These are phyloP conservation scores for Euborellia annulipes DNA, from an alignment of 1,140 invertebrate species.

Conservation along the genomic window DNA sequence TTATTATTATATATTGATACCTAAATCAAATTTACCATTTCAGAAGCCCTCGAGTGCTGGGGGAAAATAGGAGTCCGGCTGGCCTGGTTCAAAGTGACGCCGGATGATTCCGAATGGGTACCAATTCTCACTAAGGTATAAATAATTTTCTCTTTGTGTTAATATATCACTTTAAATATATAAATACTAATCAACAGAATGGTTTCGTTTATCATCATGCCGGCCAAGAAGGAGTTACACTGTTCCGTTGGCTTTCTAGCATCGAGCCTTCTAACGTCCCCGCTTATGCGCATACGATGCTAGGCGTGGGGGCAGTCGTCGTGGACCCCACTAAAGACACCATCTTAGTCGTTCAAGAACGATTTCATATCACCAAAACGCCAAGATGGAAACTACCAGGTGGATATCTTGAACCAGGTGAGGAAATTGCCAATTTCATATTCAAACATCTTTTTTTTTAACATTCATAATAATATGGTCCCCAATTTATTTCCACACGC, in stretches of 20 bases:
- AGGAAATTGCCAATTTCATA: slow-evolving; percentile 6
- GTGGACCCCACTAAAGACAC: slow-evolving; percentile 51
- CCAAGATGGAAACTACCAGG: slow-evolving; percentile 79
- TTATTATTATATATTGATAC: no score
- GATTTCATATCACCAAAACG: slow-evolving; percentile 31
- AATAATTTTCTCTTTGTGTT: neutral
- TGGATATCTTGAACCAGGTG: slow-evolving; percentile 74
- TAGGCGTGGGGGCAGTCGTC: slow-evolving; percentile 77
- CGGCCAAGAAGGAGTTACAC: slow-evolving; percentile 53
- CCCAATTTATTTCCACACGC: no score
- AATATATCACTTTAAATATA: slow-evolving; percentile 1
- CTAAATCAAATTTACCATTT: no score
- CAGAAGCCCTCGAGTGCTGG: slow-evolving; percentile 62
- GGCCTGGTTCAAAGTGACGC: slow-evolving; percentile 68
- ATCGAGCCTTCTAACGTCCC: slow-evolving; percentile 52
- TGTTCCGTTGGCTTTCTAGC: slow-evolving; percentile 63
- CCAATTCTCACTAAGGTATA: slow-evolving; percentile 54
- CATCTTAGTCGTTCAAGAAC: slow-evolving; percentile 65
- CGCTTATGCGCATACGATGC: slow-evolving; percentile 64
- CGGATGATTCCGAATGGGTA: slow-evolving; percentile 54
- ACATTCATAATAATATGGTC: slow-evolving; percentile 4
- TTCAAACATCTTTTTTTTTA: neutral
- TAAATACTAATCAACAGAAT: slow-evolving; percentile 32
- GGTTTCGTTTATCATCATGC: slow-evolving; percentile 82
- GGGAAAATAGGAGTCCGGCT: slow-evolving; percentile 41